phyloP scores from a whole-genome alignment of 2,888 invertebrate genomes.

The Drosophila nr. perissopoda region DNA sequence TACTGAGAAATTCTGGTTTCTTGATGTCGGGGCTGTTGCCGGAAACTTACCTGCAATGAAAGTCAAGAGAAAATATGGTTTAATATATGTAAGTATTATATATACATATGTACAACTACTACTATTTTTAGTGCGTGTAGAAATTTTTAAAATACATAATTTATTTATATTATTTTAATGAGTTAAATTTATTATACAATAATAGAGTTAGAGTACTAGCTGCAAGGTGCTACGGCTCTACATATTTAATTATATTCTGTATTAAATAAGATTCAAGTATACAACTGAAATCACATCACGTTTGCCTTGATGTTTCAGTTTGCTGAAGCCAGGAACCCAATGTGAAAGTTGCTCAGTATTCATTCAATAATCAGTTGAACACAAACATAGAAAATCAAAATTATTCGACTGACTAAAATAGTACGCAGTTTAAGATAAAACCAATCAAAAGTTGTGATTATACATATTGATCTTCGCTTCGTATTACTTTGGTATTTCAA shows the following conservation, averaged over 20 bases:
- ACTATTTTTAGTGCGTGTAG: background rate
- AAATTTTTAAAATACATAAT: background rate
- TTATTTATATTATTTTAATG: background rate
- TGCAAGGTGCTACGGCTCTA: background rate
- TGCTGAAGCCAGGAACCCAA: background rate
- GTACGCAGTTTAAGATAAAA: background rate
- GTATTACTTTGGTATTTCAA: background rate
- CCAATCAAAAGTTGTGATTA: background rate
- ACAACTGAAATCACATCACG: background rate
- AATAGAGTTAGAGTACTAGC: background rate
- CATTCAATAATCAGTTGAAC: background rate
- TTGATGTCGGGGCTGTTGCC: background rate
- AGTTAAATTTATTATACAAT: background rate
- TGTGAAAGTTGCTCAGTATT: background rate
- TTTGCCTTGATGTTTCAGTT: slow-evolving; percentile 16
- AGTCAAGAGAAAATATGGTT: background rate
- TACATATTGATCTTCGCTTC: background rate
- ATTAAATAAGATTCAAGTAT: background rate
- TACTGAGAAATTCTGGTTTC: slow-evolving; percentile 4
- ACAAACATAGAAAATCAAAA: background rate
- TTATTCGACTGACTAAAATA: background rate
- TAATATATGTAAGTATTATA: background rate
- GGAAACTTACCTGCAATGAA: slow-evolving; percentile 34
- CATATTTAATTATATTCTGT: background rate
- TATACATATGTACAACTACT: background rate